Percentiles rank a stretch among this genome's conserved stretches.
Evolutionary conservation across 2,113 vertebrate genomes (phyloP).

Genomic region (Lepus americanus): DNA sequence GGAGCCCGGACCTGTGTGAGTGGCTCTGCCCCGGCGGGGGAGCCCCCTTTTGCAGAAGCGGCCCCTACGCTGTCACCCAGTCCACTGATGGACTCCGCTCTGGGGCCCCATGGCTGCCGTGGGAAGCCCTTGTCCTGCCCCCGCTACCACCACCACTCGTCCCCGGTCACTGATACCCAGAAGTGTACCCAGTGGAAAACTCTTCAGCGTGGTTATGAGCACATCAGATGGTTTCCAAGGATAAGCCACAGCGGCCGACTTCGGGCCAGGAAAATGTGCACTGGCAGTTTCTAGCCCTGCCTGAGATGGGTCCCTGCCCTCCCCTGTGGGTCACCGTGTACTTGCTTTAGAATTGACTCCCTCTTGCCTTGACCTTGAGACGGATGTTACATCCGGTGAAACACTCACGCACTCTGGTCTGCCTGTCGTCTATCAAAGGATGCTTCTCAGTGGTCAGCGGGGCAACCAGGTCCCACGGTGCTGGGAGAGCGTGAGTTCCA

Average conservation of each 20-base stretch:
- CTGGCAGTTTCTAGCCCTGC: not conserved
- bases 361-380: not conserved
- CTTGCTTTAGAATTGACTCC: not conserved
- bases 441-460: not conserved
- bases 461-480: too few relatives aligned
- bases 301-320: not conserved
- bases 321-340: accelerated
- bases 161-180: not conserved
- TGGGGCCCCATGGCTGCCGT: not conserved
- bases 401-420: too few relatives aligned
- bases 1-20: accelerated
- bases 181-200: conserved; percentile 66
- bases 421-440: not conserved
- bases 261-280: not conserved
- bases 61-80: not conserved
- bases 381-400: not conserved
- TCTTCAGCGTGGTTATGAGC: conserved; percentile 44
- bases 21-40: not conserved
- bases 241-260: not conserved
- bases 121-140: not conserved
- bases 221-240: conserved; percentile 63
- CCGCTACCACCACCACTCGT: not conserved
- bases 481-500: not conserved
- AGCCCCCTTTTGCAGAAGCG: not conserved
- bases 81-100: not conserved